Conservation (phyloP, 2,888 invertebrate species). For the Cotesia congregata region DNA sequence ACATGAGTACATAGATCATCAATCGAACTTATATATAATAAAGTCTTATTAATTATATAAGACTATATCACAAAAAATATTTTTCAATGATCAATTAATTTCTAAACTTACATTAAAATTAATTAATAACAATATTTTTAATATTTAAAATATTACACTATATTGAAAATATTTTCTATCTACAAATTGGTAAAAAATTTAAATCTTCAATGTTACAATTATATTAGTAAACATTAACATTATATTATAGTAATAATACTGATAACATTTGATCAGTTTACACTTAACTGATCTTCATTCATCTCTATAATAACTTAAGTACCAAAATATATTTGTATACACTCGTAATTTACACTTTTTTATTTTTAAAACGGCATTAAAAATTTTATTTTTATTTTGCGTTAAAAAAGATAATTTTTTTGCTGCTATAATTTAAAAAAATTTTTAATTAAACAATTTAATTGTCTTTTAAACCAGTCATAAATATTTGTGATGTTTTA, state of each 20-base stretch:
- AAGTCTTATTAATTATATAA: not conserved
- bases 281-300: not conserved
- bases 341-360: too few species aligned
- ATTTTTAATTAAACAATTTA: not conserved
- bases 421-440: not conserved
- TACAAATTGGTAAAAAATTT: not conserved
- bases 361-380: not conserved
- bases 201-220: not conserved
- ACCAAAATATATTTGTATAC: constrained; percentile 5
- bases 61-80: not conserved
- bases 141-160: not conserved
- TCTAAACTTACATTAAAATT: not conserved
- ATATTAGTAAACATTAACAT: not conserved
- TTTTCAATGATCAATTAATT: not conserved
- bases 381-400: not conserved
- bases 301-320: constrained; percentile 2
- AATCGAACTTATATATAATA: not conserved
- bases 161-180: not conserved
- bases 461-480: not conserved
- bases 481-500: not conserved
- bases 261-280: not conserved
- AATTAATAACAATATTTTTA: not conserved
- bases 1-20: not conserved
- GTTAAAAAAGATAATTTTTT: not conserved
- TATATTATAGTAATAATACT: not conserved